phyloP scores from a whole-genome alignment of 2,888 invertebrate species.

The Platypus cylindrus region DNA sequence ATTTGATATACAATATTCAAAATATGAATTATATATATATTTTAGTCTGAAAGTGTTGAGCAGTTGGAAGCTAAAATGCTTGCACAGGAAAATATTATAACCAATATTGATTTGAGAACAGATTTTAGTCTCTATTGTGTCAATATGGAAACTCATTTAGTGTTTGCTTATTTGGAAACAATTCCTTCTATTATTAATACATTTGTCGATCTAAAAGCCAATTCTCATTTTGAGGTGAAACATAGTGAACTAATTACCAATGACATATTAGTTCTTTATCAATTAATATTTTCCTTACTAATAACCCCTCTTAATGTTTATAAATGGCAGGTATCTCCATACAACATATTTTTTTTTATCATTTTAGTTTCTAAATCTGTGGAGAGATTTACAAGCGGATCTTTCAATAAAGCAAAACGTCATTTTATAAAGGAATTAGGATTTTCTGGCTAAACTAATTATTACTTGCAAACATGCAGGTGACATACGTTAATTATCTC shows the following conservation, averaged over 20 bases:
- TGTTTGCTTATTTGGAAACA: slow-evolving; percentile 46
- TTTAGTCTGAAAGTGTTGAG: slow-evolving; percentile 46
- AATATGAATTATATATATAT: slow-evolving; percentile 5
- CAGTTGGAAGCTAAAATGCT: slow-evolving; percentile 48
- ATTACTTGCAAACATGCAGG: too few species aligned
- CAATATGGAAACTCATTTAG: slow-evolving; percentile 49
- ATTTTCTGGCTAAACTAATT: too few species aligned
- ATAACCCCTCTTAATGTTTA: too few species aligned
- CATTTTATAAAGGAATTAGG: too few species aligned
- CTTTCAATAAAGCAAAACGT: too few species aligned
- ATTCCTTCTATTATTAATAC: slow-evolving; percentile 45
- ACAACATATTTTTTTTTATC: too few species aligned
- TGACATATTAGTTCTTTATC: too few species aligned
- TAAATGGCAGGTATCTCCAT: too few species aligned
- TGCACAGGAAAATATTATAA: slow-evolving; percentile 48
- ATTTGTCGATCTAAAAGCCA: slow-evolving; percentile 41
- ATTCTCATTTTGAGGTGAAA: slow-evolving; percentile 44
- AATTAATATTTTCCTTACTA: too few species aligned
- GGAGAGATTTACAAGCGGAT: slow-evolving; percentile 15
- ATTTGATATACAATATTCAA: not conserved
- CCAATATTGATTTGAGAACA: slow-evolving; percentile 46
- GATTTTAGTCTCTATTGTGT: slow-evolving; percentile 50
- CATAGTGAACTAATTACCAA: too few species aligned
- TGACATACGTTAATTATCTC: too few species aligned
- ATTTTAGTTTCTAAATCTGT: slow-evolving; percentile 14